A percentile compares a stretch with the other conserved stretches of the same genome.
These are phyloP conservation scores for Musca vetustissima DNA, from an alignment of 1,140 invertebrate species.

Conservation along the genomic window DNA sequence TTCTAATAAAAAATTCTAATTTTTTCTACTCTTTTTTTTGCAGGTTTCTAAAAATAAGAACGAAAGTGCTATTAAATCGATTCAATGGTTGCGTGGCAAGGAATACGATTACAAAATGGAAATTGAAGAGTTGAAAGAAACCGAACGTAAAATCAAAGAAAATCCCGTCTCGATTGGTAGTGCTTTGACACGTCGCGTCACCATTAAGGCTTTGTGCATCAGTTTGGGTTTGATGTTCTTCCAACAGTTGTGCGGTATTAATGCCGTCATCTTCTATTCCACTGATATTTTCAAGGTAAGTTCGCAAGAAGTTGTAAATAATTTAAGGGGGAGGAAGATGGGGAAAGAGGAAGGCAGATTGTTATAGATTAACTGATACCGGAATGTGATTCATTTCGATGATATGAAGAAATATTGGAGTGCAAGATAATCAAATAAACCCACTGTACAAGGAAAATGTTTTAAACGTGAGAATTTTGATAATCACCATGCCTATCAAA, in stretches of 20 bases:
- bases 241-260: conserved; percentile 84
- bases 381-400: too few relatives aligned
- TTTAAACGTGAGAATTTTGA: too few relatives aligned
- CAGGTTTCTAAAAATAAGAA: conserved; percentile 60
- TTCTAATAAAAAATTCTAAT: not conserved
- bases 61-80: conserved; percentile 64
- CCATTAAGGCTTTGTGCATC: conserved; percentile 70
- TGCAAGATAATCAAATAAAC: too few relatives aligned
- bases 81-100: conserved; percentile 67
- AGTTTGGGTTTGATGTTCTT: conserved; percentile 79
- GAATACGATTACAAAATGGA: conserved; percentile 66
- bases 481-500: too few relatives aligned
- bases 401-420: too few relatives aligned
- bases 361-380: too few relatives aligned
- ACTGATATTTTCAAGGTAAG: conserved; percentile 67
- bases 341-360: too few relatives aligned
- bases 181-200: conserved; percentile 63
- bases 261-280: conserved; percentile 82
- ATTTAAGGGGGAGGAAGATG: too few relatives aligned
- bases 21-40: conserved; percentile 14
- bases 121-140: conserved; percentile 62
- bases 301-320: not conserved
- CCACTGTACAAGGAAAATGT: too few relatives aligned
- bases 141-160: conserved; percentile 62
- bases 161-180: conserved; percentile 59